phyloP scores from a whole-genome alignment of 2,797 vertebrate species.

The Alauda arvensis region DNA sequence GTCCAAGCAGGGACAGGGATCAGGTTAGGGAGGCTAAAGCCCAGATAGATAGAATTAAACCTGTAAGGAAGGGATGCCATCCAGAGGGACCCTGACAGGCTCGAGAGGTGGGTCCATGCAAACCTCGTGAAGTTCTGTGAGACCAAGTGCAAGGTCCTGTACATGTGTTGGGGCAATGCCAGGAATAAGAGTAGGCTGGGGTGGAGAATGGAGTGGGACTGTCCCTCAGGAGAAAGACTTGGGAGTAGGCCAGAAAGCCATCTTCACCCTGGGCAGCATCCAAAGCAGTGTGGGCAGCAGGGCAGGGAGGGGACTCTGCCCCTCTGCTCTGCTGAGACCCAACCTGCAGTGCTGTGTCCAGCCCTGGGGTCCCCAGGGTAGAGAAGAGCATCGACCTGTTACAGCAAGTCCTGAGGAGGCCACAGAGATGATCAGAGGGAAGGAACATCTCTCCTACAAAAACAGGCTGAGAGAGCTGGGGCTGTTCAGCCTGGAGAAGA shows the following conservation, averaged over 20 bases:
- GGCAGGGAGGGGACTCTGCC: not conserved
- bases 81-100: not conserved
- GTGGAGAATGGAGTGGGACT: not conserved
- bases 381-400: not conserved
- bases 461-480: not conserved
- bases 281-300: not conserved
- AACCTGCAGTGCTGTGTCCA: not conserved
- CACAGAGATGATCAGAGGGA: not conserved
- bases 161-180: not conserved
- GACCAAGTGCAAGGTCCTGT: not conserved
- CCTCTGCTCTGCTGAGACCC: not conserved
- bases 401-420: not conserved
- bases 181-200: not conserved
- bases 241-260: not conserved
- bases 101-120: not conserved
- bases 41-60: not conserved
- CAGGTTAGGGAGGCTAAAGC: not conserved
- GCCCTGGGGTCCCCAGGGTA: not conserved
- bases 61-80: not conserved
- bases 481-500: not conserved
- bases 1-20: not conserved
- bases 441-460: not conserved
- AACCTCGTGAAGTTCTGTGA: not conserved
- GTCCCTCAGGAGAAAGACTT: not conserved
- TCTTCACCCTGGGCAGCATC: not conserved